Base-by-base conservation (phyloP, 1,140 invertebrate species). In the Apis dorsata region DNA sequence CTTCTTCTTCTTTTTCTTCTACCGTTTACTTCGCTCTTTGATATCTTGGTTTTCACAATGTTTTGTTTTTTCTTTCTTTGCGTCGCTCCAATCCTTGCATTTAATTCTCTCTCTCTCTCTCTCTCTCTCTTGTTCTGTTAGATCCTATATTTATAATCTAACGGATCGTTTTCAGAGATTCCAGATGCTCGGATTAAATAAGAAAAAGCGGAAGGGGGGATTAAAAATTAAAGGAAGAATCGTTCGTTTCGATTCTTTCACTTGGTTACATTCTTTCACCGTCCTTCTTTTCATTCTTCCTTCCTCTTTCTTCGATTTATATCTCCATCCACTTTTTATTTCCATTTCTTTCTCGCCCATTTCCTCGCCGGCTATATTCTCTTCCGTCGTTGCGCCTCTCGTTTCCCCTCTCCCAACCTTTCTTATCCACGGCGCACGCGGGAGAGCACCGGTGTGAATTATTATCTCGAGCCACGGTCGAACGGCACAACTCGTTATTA, bases 361-460 rank as follows among this genome's bases (percentile, higher is more conserved):
- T 71, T 51, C 15, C 55, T 55, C 70, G 24, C 70, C 34, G 34
- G 5, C 34, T 7, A 44, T 44, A 44, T 44, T 44, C 34, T 4
- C 34, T 71, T 49, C 70, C 28, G 70, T 71, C 70, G 28, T 55
- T 55, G 70, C 19, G 7, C 70, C 51, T 72, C 24, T 53, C 57
- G 28, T 49, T 17, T 21, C 49, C 24, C 72, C n/a, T 57, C 62
- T 44, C 74, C 53, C 57, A 28, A 68, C 28, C 49, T 51, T 15
- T 60, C 51, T 28, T 15, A 19, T 59, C 19, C 19, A 19, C 73
- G 71, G 60, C 65, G 11, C 55, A 21, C 53, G 55, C 81, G 60
- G 72, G 19, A 74, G 73, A 75, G 80, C 81, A 44, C 34, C 34
- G 80, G 76, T 82, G 87, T 85, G 86, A 91, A 91, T 91, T 89